Conservation (phyloP, 1,140 invertebrate species). For the Danaus plexippus region DNA sequence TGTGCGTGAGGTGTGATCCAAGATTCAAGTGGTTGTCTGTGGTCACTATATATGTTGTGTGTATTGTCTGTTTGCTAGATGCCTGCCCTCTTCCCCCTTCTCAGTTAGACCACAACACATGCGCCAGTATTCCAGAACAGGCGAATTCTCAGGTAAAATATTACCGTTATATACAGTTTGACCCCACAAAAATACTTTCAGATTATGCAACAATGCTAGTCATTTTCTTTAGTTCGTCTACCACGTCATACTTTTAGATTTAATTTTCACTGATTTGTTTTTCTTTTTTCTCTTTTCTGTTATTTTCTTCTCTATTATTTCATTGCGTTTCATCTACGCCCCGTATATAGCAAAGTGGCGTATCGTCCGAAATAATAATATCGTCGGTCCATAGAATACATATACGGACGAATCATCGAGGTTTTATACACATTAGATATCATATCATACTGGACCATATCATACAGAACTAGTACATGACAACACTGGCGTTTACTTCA, state of each 20-base stretch:
- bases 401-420: conserved; percentile 30
- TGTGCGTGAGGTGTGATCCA: conserved; percentile 69
- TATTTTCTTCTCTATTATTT: conserved; percentile 48
- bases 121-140: conserved; percentile 73
- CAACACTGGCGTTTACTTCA: conserved; percentile 67
- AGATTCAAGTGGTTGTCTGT: conserved; percentile 69
- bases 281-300: conserved; percentile 23
- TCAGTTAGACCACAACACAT: conserved; percentile 78
- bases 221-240: conserved; percentile 56
- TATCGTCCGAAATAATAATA: conserved; percentile 28
- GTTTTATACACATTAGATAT: conserved; percentile 57
- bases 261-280: conserved; percentile 51
- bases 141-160: conserved; percentile 71
- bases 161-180: conserved; percentile 61
- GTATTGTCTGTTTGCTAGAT: conserved; percentile 76
- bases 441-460: conserved; percentile 58
- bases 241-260: conserved; percentile 66
- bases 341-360: conserved; percentile 41
- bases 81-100: conserved; percentile 78
- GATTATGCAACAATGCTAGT: conserved; percentile 66
- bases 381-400: conserved; percentile 29
- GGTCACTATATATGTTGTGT: conserved; percentile 73
- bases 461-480: conserved; percentile 62
- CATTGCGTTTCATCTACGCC: conserved; percentile 53
- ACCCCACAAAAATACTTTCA: conserved; percentile 66